These are phyloP conservation scores for Perca flavescens DNA, from an alignment of 2,113 vertebrate genomes.

Conservation along the genomic window DNA sequence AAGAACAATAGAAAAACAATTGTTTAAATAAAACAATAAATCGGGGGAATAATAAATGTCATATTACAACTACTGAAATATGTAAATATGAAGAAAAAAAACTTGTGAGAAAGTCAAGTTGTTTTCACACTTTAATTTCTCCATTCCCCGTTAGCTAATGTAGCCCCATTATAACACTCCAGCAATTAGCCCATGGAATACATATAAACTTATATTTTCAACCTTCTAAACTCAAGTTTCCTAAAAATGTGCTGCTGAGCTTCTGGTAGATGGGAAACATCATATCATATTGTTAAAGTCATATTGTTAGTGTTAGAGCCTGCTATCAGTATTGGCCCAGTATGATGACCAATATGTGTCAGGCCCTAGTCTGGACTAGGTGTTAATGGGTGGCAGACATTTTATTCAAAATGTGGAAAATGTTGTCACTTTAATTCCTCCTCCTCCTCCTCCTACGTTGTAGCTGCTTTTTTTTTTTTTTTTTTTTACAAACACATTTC, in stretches of 20 bases:
- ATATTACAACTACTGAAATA: conserved; percentile 24
- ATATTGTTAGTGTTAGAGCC: background rate
- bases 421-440: background rate
- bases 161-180: conserved; percentile 11
- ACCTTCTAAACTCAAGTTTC: background rate
- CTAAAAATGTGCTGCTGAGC: background rate
- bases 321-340: background rate
- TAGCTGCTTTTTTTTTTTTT: background rate
- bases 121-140: conserved; percentile 11
- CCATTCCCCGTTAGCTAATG: background rate
- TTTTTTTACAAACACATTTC: conserved; percentile 7
- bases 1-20: conserved; percentile 23
- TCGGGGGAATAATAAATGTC: conserved; percentile 23
- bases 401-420: background rate
- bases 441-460: background rate
- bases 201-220: background rate
- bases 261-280: conserved; percentile 5
- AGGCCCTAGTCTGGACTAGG: background rate
- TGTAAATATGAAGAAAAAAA: conserved; percentile 32
- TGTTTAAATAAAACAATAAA: conserved; percentile 54
- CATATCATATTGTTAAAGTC: background rate
- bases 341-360: background rate
- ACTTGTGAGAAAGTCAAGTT: background rate
- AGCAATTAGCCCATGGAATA: background rate
- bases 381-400: background rate